Evolutionary conservation across 2,797 vertebrate genomes (phyloP), one percentile per base, ranked within the genome.

Genomic region (Platalea minor): DNA sequence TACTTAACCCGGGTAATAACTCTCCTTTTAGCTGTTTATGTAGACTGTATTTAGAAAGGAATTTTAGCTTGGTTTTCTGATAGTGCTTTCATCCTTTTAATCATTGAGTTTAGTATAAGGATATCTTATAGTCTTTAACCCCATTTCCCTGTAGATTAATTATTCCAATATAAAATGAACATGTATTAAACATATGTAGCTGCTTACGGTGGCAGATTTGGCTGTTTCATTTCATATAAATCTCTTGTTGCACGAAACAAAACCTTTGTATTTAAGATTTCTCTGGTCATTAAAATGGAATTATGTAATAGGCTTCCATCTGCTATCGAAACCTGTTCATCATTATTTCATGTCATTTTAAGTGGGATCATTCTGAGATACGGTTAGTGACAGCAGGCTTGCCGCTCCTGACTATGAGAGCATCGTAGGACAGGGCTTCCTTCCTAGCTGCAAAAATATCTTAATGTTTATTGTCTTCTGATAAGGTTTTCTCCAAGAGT

Each of bases 281-380:
- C 25, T 96, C 21, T 83, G 59, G 88, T 91, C 90, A 79, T 93
- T 94, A 94, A 93, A 93, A 86, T 5, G 56, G 79, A 93, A 81
- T 95, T 93, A 77, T 60, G 31, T 83, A 73, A 86, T 57, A 51
- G 79, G 50, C 39, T 91, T 96, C 85, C 90, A 95, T 95, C 73
- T 90, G 82, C 64, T 93, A 31, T 91, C 35, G 11, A 95, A 96
- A 96, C 73, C 92, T 96, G 72, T 89, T 97, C 89, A 88, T 89
- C 89, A 78, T 95, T 79, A 94, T 88, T 95, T 89, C 39, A 29
- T 95, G 89, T 95, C 75, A 73, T 41, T 96, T 85, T 82, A 88
- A 95, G 79, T 88, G 57, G 64, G 67, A 80, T 91, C 17, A 15
- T 85, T 96, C 41, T 18, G 65, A 85, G 46, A 59, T 43, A 61